These are phyloP conservation scores for Colletes gigas DNA, from an alignment of 1,140 invertebrate genomes.

Conservation along the genomic window DNA sequence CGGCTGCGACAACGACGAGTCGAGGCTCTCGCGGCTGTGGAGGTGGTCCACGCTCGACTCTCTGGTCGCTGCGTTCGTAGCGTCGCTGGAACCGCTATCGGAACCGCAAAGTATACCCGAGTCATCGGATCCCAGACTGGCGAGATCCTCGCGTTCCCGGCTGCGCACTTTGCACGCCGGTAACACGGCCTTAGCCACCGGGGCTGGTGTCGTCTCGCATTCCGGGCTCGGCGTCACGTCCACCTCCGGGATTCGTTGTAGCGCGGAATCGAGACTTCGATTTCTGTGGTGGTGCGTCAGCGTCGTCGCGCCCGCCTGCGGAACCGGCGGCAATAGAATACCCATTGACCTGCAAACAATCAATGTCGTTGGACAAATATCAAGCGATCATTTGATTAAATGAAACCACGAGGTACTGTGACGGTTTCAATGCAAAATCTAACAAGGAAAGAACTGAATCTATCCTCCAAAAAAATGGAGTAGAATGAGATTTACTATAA, in stretches of 20 bases:
- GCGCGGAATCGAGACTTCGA: constrained; percentile 92
- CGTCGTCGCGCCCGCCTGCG: constrained; percentile 82
- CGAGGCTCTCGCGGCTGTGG: constrained; percentile 85
- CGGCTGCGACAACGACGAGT: constrained; percentile 83
- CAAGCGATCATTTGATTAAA: background rate
- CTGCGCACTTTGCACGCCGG: constrained; percentile 70
- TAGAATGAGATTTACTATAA: too few relatives aligned
- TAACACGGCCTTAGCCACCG: constrained; percentile 63
- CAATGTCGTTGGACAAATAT: background rate
- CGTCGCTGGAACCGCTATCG: constrained; percentile 82
- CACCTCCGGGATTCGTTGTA: constrained; percentile 92
- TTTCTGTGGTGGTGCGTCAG: constrained; percentile 91
- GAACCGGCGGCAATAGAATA: constrained; percentile 87
- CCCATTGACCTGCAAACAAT: constrained; percentile 86
- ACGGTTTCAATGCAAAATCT: too few relatives aligned
- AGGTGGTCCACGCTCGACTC: constrained; percentile 80
- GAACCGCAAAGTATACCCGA: constrained; percentile 90
- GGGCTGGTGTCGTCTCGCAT: constrained; percentile 82
- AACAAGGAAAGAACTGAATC: too few relatives aligned
- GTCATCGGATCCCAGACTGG: constrained; percentile 91
- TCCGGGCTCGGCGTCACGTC: constrained; percentile 90
- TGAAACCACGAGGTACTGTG: too few relatives aligned
- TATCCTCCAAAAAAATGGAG: too few relatives aligned
- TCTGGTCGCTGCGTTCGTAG: constrained; percentile 73
- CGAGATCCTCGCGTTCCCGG: constrained; percentile 85